A percentile compares a stretch with the other conserved stretches of the same genome.
Conservation (phyloP, 2,113 vertebrate species). For the Notarius lentiginosus region DNA sequence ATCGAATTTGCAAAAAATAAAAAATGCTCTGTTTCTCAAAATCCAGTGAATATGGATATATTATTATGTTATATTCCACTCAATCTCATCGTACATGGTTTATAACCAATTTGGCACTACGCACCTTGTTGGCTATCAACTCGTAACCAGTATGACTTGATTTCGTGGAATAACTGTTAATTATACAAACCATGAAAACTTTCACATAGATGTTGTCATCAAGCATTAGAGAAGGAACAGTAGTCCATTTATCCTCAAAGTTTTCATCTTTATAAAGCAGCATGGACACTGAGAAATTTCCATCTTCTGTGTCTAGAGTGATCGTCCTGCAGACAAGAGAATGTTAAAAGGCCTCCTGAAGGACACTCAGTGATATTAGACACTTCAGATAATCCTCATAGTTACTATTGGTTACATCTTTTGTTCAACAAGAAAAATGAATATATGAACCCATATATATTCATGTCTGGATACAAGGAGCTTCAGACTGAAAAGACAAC, state of each 20-base stretch:
- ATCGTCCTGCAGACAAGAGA: constrained; percentile 65
- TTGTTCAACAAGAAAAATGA: constrained; percentile 41
- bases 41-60: too few species aligned
- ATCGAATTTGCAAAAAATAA: too few species aligned
- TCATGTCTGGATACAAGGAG: background rate
- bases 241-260: constrained; percentile 73
- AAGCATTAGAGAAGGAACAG: constrained; percentile 71
- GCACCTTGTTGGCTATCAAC: too few species aligned
- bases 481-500: background rate
- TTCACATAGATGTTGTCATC: constrained; percentile 77
- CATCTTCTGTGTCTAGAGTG: constrained; percentile 74
- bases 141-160: too few species aligned
- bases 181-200: constrained; percentile 70
- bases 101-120: too few species aligned
- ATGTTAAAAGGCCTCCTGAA: constrained; percentile 37
- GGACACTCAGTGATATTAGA: constrained; percentile 23
- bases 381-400: constrained; percentile 44
- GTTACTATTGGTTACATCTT: constrained; percentile 39
- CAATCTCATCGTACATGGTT: too few species aligned
- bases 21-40: too few species aligned
- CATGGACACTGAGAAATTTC: constrained; percentile 76
- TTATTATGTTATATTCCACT: too few species aligned
- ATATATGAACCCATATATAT: background rate
- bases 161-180: too few species aligned
- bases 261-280: constrained; percentile 73